phyloP scores from a whole-genome alignment of 2,888 invertebrate species.

The Phoenoteleia sp. region DNA sequence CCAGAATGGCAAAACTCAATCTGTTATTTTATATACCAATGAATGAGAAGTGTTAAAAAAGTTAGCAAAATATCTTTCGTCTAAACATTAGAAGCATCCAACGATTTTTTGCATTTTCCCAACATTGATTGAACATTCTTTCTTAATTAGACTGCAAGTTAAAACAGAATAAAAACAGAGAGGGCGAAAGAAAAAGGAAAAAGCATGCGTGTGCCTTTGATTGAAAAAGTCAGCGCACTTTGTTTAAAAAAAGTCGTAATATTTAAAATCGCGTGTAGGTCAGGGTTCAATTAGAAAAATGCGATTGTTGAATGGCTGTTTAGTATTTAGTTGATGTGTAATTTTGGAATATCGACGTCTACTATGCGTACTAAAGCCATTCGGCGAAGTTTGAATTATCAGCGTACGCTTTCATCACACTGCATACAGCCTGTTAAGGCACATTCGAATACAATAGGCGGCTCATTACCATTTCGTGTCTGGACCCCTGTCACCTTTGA shows the following conservation, averaged over 20 bases:
- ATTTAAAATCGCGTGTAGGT: conserved; percentile 1
- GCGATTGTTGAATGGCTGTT: conserved; percentile 56
- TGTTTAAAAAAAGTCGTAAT: too few species aligned
- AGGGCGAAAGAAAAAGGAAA: too few species aligned
- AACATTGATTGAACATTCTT: too few species aligned
- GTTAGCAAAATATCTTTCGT: too few species aligned
- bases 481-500: conserved; percentile 82
- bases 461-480: conserved; percentile 83
- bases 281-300: conserved; percentile 55
- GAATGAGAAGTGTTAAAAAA: not conserved
- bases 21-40: not conserved
- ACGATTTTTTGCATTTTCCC: too few species aligned
- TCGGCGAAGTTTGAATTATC: conserved; percentile 68
- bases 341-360: conserved; percentile 60
- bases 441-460: conserved; percentile 83
- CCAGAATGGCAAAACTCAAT: not conserved
- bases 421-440: conserved; percentile 51
- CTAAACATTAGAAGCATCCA: too few species aligned
- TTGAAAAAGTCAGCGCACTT: too few species aligned
- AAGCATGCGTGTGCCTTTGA: too few species aligned
- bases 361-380: conserved; percentile 42
- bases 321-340: conserved; percentile 64
- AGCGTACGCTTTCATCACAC: conserved; percentile 57
- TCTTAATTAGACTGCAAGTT: too few species aligned
- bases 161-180: too few species aligned